phyloP scores from a whole-genome alignment of 2,888 invertebrate genomes.

The Drosophila infuscata region DNA sequence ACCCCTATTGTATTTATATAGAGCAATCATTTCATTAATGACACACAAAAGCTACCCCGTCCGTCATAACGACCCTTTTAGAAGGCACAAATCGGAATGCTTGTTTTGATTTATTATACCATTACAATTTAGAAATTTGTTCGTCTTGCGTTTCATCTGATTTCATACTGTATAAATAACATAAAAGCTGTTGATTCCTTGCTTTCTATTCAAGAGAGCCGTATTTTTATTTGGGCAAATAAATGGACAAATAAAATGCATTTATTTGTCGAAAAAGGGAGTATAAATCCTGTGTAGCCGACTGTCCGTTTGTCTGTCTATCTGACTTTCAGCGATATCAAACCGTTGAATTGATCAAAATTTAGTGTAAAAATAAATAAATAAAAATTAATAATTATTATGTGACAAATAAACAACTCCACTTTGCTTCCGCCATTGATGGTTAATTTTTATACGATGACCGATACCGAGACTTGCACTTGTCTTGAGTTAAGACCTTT shows the following conservation, averaged over 20 bases:
- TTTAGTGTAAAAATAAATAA: background rate
- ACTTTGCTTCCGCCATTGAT: background rate
- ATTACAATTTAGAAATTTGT: slow-evolving; percentile 59
- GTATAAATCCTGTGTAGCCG: background rate
- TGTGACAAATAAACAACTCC: background rate
- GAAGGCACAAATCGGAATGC: slow-evolving; percentile 31
- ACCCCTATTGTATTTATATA: slow-evolving; percentile 59
- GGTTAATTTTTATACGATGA: background rate
- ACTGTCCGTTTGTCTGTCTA: background rate
- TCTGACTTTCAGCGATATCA: background rate
- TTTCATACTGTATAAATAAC: slow-evolving; percentile 41
- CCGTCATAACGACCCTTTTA: slow-evolving; percentile 69
- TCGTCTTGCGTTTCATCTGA: slow-evolving; percentile 44
- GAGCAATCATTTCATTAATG: slow-evolving; percentile 65
- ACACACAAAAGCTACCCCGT: slow-evolving; percentile 50
- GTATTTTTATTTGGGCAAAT: background rate
- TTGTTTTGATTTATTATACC: slow-evolving; percentile 62
- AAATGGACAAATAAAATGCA: background rate
- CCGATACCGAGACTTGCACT: background rate
- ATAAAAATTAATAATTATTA: background rate
- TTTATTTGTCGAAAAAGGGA: background rate
- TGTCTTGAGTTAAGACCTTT: background rate
- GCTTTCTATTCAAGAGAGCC: background rate
- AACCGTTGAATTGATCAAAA: too few relatives aligned
- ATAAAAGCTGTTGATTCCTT: slow-evolving; percentile 26